These are phyloP conservation scores for Diplodus sargus DNA, from an alignment of 2,797 vertebrate genomes.

Conservation along the genomic window DNA sequence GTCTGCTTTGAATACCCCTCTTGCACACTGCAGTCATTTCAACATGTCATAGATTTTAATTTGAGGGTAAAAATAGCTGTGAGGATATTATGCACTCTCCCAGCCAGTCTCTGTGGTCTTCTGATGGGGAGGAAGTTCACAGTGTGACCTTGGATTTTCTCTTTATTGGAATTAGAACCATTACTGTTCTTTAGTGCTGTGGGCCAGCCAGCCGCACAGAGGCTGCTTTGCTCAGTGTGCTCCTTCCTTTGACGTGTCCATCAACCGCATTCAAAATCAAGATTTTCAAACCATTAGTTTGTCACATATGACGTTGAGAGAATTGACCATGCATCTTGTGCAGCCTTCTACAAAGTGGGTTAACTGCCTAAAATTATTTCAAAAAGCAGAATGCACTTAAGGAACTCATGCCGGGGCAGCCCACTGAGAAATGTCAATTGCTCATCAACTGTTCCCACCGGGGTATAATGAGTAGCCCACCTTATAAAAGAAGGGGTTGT, in stretches of 20 bases:
- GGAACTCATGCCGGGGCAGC: constrained; percentile 21
- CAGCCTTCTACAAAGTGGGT: constrained; percentile 48
- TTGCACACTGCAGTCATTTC: constrained; percentile 99
- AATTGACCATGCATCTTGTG: constrained; percentile 63
- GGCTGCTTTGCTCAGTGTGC: constrained; percentile 52
- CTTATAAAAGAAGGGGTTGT: constrained; percentile 3
- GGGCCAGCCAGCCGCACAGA: constrained; percentile 60
- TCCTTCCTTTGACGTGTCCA: constrained; percentile 72
- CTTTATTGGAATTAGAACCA: constrained; percentile 86
- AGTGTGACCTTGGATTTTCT: constrained; percentile 88
- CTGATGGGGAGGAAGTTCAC: constrained; percentile 89
- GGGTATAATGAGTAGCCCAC: constrained; percentile 15
- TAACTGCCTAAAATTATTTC: constrained; percentile 63
- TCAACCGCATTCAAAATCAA: constrained; percentile 69
- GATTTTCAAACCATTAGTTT: constrained; percentile 75
- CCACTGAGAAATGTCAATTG: constrained; percentile 43
- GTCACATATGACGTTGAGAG: constrained; percentile 67
- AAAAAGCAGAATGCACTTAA: constrained; percentile 56
- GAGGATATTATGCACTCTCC: constrained; percentile 92
- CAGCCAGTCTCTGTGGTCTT: constrained; percentile 89
- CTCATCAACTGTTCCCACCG: constrained; percentile 26
- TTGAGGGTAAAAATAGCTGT: constrained; percentile 99
- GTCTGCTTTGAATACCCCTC: constrained; percentile 99
- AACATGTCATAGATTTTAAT: constrained; percentile 99
- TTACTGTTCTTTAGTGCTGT: constrained; percentile 80